These are phyloP conservation scores for Spodoptera litura DNA, from an alignment of 1,140 invertebrate genomes.

Conservation along the genomic window DNA sequence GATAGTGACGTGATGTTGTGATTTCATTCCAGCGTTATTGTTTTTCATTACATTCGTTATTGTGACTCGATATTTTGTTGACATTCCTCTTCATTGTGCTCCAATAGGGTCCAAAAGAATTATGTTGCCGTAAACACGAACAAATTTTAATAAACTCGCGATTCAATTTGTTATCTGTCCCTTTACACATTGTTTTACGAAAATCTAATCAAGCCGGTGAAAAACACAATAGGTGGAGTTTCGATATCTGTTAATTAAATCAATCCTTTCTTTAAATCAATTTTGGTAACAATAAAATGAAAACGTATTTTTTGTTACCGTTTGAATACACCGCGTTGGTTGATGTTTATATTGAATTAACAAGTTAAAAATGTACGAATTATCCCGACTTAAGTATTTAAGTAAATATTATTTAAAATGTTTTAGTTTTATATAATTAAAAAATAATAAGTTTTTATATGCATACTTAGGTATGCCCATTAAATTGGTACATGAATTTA, in stretches of 20 bases:
- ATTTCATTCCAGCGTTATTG: constrained; percentile 45
- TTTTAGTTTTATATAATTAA: no score
- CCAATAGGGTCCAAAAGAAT: constrained; percentile 54
- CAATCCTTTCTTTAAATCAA: constrained; percentile 67
- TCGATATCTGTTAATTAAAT: constrained; percentile 79
- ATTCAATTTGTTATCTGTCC: constrained; percentile 73
- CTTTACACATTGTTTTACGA: constrained; percentile 73
- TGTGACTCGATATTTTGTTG: constrained; percentile 41
- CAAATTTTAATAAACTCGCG: constrained; percentile 67
- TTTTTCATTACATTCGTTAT: constrained; percentile 47
- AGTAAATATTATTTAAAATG: no score
- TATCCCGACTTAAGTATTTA: no score
- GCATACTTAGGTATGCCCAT: no score
- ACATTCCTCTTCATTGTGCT: constrained; percentile 43
- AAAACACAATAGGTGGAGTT: constrained; percentile 69
- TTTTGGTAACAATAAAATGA: constrained; percentile 54
- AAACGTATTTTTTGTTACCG: constrained; percentile 47
- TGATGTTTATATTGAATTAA: background rate
- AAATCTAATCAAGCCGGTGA: constrained; percentile 72
- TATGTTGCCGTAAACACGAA: constrained; percentile 59
- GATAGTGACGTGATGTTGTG: constrained; percentile 18
- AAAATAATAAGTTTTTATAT: no score
- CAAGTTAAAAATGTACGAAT: no score
- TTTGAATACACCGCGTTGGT: constrained; percentile 8
- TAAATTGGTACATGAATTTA: no score